Evolutionary conservation across 2,797 vertebrate species (phyloP).

Genomic region (Cryptoblepharus egeriae): DNA sequence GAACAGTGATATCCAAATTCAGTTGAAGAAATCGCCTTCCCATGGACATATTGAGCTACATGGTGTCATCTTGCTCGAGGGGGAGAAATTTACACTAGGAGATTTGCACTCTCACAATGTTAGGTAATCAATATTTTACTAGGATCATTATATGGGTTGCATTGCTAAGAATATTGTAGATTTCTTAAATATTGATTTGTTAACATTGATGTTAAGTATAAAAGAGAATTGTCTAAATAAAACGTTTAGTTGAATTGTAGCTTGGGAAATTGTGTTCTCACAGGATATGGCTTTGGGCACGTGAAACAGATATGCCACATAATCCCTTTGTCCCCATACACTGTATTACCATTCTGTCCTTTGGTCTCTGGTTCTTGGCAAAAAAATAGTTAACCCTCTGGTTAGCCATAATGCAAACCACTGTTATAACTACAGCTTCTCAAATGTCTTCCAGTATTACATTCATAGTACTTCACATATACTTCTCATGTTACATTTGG

Average conservation of each 20-base stretch:
- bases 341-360: neutral
- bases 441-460: neutral
- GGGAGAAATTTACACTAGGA: conserved; percentile 68
- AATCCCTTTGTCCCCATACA: neutral
- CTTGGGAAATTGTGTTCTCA: neutral
- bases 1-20: conserved; percentile 69
- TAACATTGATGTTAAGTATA: neutral
- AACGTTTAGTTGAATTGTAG: no score
- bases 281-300: neutral
- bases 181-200: neutral
- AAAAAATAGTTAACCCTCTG: no score
- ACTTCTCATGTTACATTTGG: no score
- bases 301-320: neutral
- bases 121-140: conserved; percentile 63
- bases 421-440: no score
- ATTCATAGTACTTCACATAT: neutral
- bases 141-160: neutral
- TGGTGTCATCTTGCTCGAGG: conserved; percentile 65
- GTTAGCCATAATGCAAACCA: no score
- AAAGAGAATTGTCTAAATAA: neutral
- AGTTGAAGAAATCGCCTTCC: conserved; percentile 59
- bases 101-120: conserved; percentile 74
- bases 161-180: conserved; percentile 26
- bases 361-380: neutral
- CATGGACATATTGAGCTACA: conserved; percentile 71